A percentile compares a stretch with the other conserved stretches of the same genome.
Evolutionary conservation across 2,113 vertebrate genomes (phyloP).

Genomic region (Ammodytes dubius): DNA sequence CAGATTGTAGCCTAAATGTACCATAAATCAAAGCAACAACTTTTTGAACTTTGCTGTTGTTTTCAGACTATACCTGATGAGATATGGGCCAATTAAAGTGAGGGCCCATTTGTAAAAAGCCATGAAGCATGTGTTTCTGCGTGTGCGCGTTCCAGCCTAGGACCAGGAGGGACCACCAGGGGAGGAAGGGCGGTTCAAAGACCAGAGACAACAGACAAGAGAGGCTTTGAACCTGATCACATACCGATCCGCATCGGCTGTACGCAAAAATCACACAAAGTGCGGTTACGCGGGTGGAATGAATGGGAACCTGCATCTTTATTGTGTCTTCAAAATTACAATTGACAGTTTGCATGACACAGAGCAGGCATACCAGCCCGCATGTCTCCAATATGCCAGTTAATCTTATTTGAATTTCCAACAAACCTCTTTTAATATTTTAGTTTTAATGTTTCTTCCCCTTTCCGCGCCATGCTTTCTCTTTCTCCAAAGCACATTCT

Average conservation of each 20-base stretch:
- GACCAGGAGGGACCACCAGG: constrained; percentile 73
- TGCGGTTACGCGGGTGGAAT: neutral
- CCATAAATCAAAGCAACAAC: constrained; percentile 33
- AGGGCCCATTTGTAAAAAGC: constrained; percentile 46
- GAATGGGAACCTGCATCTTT: constrained; percentile 33
- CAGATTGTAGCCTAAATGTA: constrained; percentile 48
- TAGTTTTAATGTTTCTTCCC: neutral
- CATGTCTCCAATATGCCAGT: constrained; percentile 16
- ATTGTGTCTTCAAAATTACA: constrained; percentile 47
- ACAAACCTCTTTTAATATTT: neutral
- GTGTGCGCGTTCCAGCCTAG: constrained; percentile 14
- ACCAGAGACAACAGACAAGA: constrained; percentile 47
- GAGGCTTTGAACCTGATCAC: constrained; percentile 60
- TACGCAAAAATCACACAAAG: neutral
- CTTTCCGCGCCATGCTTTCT: constrained; percentile 31
- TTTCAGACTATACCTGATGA: constrained; percentile 41
- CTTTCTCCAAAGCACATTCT: constrained; percentile 54
- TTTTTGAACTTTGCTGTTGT: constrained; percentile 49
- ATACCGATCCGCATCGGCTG: constrained; percentile 40
- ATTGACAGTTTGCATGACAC: constrained; percentile 42
- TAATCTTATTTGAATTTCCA: constrained; percentile 29
- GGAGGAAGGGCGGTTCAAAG: constrained; percentile 56
- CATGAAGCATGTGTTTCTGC: constrained; percentile 13
- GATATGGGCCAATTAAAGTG: constrained; percentile 26
- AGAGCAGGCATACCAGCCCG: constrained; percentile 4